Evolutionary conservation across 2,888 invertebrate genomes (phyloP), one percentile per base, ranked within the genome.

Genomic region (Phortica okadai): DNA sequence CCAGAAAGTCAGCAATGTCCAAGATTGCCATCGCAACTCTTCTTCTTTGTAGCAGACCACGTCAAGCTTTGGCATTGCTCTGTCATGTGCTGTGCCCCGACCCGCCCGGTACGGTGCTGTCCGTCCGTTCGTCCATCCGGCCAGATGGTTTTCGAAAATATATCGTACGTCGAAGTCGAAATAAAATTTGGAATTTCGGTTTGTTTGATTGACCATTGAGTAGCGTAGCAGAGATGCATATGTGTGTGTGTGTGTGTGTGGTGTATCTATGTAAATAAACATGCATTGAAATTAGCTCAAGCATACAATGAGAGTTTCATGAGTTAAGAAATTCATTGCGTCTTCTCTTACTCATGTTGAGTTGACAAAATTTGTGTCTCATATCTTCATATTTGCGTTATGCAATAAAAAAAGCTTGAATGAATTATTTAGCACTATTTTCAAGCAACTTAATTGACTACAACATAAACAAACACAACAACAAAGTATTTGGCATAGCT

Each of bases 11-110:
- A 69, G 77, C 74, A 80, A 75, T 78, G 78, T 82, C 80, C 73
- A 82, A 33, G 82, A 83, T 83, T 85, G 87, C 81, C 83, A 62
- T 16, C 62, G 16, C 10, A 33, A 4, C 3, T 16, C 56, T 6
- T 56, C 56, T 8, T n/a, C 56, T 56, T 56, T n/a, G 5, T 56
- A 2, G 14, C 16, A 16, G 14, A 11, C 56, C 56, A 56, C 56
- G 16, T 56, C 56, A 14, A 56, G 33, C 33, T 33, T 33, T 33
- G 33, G 33, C 56, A 56, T 62, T 62, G 21, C 11, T 62, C 16
- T 62, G 62, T 21, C 62, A 25, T 25, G 21, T 6, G 54, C 54
- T 6, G 2, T n/a, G n/a, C 54, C 54, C 10, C 54, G n/a, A 6
- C 54, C 10, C 54, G 10, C 2, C 54, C 54, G n/a, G 10, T 2